Evolutionary conservation across 2,797 vertebrate species (phyloP).

Genomic region (Calcarius lapponicus): DNA sequence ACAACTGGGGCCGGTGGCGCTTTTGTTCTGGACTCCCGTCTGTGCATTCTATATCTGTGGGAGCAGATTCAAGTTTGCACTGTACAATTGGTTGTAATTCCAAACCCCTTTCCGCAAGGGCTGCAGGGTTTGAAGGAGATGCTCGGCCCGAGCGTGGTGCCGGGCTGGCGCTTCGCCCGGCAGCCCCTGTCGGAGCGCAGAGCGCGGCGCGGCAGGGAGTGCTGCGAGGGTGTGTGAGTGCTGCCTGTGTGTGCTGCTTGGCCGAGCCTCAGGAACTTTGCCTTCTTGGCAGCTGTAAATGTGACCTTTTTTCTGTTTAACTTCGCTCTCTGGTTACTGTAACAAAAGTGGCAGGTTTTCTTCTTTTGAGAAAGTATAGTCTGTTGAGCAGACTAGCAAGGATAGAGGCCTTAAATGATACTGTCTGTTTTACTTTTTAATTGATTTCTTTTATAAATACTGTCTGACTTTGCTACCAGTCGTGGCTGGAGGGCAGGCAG

Average conservation of each 20-base stretch:
- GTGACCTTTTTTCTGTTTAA: conserved; percentile 13
- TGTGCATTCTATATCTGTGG: not conserved
- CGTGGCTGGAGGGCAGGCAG: not conserved
- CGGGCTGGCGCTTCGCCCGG: fast-evolving
- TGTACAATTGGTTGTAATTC: not conserved
- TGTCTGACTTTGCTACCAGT: conserved; percentile 10
- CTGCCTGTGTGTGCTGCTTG: not conserved
- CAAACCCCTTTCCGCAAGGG: not conserved
- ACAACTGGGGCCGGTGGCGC: fast-evolving
- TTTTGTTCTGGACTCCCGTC: not conserved
- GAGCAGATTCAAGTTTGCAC: not conserved
- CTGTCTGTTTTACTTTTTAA: conserved; percentile 23
- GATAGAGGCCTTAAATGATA: conserved; percentile 50
- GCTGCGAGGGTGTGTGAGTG: not conserved
- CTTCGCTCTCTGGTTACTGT: not conserved
- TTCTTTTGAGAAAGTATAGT: conserved; percentile 11
- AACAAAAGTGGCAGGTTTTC: conserved; percentile 8
- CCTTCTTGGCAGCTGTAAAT: conserved; percentile 47
- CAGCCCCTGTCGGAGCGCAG: not conserved
- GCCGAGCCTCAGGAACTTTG: conserved; percentile 31
- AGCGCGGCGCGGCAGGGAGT: fast-evolving
- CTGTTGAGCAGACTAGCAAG: conserved; percentile 30
- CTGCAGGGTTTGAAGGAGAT: not conserved
- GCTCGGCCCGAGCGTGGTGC: not conserved
- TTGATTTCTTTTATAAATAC: conserved; percentile 25